Percentiles rank a stretch among this genome's conserved stretches.
Evolutionary conservation across 2,113 vertebrate genomes (phyloP).

Genomic region (Campylomormyrus tamandua): DNA sequence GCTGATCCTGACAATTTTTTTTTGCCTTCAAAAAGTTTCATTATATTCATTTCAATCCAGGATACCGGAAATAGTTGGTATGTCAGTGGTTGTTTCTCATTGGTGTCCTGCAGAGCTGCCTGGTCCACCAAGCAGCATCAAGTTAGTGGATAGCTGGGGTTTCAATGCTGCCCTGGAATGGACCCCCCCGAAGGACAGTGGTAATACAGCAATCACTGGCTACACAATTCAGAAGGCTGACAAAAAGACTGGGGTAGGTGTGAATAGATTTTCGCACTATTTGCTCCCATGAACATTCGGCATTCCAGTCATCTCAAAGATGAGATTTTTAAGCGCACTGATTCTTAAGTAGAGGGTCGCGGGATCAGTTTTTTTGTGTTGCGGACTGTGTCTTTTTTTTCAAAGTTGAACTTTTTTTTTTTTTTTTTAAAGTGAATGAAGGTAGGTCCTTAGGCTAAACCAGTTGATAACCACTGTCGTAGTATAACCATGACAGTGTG

Average conservation of each 20-base stretch:
- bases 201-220: conserved; percentile 85
- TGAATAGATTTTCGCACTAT: background rate
- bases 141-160: conserved; percentile 83
- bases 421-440: background rate
- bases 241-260: conserved; percentile 84
- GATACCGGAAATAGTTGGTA: background rate
- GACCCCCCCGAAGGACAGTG: conserved; percentile 70
- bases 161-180: conserved; percentile 91
- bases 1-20: background rate
- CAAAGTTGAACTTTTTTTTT: background rate
- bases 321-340: background rate
- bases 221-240: conserved; percentile 92
- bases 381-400: background rate
- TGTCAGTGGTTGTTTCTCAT: background rate
- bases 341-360: background rate
- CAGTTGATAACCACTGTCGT: background rate
- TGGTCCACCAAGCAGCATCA: conserved; percentile 68
- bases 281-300: background rate
- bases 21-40: background rate
- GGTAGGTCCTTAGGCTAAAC: background rate
- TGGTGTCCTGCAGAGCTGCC: conserved; percentile 70
- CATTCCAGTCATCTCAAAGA: background rate
- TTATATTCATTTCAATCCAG: background rate
- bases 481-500: background rate
- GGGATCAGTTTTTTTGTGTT: background rate